phyloP scores from a whole-genome alignment of 2,113 vertebrate species.

The Solenodon paradoxus region DNA sequence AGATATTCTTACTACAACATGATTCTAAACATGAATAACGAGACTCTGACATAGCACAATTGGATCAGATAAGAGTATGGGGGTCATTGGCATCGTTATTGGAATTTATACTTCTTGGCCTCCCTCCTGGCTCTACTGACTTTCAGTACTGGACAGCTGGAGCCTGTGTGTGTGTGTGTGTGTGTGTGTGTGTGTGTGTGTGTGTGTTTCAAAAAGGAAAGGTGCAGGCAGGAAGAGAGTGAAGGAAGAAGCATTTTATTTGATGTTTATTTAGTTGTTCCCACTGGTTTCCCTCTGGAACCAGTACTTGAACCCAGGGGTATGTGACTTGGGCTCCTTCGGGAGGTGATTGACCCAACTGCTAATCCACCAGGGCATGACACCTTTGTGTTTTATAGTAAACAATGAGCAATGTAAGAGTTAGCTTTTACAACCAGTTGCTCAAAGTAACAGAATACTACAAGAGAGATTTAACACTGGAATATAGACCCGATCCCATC shows the following conservation, averaged over 20 bases:
- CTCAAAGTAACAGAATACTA: conserved; percentile 6
- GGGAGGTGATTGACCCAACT: too few species aligned
- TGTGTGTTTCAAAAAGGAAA: too few species aligned
- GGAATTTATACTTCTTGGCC: neutral
- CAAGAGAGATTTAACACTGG: neutral
- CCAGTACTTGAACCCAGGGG: too few species aligned
- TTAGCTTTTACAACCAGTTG: conserved; percentile 4
- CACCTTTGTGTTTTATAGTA: conserved; percentile 18
- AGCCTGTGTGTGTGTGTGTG: neutral
- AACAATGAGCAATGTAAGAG: neutral
- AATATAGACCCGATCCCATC: neutral
- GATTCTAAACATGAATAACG: neutral
- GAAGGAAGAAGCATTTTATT: too few species aligned
- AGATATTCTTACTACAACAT: neutral
- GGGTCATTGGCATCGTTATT: neutral
- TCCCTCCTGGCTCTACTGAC: neutral
- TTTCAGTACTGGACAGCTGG: neutral
- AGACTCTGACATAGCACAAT: neutral
- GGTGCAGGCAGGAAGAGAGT: too few species aligned
- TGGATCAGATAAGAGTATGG: neutral
- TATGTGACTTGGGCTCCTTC: too few species aligned
- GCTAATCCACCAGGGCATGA: too few species aligned
- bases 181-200: too few species aligned
- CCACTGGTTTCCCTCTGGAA: too few species aligned
- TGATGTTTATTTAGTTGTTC: too few species aligned